Percentiles rank a stretch among this genome's conserved stretches.
Conservation (phyloP, 92 coral and sea anemone genomes). For the Bergia sp. region DNA sequence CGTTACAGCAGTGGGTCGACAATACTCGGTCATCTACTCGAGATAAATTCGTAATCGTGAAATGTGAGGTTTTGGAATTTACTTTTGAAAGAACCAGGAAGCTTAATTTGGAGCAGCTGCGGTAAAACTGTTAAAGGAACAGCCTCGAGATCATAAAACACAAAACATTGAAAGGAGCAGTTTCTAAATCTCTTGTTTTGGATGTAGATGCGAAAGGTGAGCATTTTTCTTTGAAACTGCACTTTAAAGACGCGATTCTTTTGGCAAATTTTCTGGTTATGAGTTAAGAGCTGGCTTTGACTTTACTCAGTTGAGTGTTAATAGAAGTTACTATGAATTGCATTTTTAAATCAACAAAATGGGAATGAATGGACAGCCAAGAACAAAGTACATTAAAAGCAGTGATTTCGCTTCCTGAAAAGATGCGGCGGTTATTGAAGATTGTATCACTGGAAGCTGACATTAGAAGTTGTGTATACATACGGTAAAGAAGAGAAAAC, state of each 20-base stretch:
- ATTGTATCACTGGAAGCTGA: background rate
- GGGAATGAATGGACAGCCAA: background rate
- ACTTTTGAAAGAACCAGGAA: background rate
- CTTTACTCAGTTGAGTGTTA: background rate
- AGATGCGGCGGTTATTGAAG: background rate
- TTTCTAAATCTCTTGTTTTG: background rate
- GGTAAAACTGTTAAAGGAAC: background rate
- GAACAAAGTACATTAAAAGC: background rate
- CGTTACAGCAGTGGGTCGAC: conserved; percentile 31
- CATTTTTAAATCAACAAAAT: no score
- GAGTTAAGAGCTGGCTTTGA: background rate
- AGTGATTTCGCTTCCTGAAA: background rate
- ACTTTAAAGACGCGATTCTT: background rate
- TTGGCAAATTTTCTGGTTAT: background rate
- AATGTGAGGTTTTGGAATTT: background rate
- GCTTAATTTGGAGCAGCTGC: background rate
- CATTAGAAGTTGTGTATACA: no score
- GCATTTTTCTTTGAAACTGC: background rate
- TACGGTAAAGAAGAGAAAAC: background rate
- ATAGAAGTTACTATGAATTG: background rate
- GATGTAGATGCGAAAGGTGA: background rate
- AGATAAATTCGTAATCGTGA: conserved; percentile 6
- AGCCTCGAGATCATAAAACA: background rate
- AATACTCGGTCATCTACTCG: conserved; percentile 42
- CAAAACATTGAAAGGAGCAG: background rate